phyloP scores from a whole-genome alignment of 2,888 invertebrate genomes.

The Synanthedon tipuliformis region DNA sequence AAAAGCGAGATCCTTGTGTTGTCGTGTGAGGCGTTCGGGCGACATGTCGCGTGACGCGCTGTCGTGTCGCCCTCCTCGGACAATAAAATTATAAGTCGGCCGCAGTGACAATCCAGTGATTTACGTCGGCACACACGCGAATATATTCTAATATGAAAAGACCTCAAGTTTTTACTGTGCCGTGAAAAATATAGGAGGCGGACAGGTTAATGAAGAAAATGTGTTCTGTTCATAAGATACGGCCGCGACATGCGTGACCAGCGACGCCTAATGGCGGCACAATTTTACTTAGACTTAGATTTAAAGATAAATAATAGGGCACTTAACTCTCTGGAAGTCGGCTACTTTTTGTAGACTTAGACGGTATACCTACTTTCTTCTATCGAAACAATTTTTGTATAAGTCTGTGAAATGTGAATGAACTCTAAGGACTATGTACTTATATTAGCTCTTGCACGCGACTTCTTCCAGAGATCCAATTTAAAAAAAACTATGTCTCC shows the following conservation, averaged over 20 bases:
- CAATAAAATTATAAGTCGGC: constrained; percentile 69
- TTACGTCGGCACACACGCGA: constrained; percentile 66
- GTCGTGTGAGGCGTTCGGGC: constrained; percentile 36
- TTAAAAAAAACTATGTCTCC: too few species aligned
- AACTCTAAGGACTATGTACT: too few species aligned
- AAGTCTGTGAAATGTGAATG: too few species aligned
- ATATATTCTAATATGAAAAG: constrained; percentile 61
- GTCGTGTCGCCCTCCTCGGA: constrained; percentile 63
- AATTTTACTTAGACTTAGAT: constrained; percentile 10
- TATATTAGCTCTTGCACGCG: too few species aligned
- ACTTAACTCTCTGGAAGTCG: constrained; percentile 2
- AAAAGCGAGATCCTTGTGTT: constrained; percentile 48
- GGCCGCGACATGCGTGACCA: constrained; percentile 43
- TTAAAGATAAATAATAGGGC: constrained; percentile 14
- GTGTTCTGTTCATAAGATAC: constrained; percentile 45
- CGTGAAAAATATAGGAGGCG: constrained; percentile 47
- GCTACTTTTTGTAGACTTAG: background rate
- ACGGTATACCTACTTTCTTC: too few species aligned
- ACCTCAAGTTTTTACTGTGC: constrained; percentile 47
- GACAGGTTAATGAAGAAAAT: constrained; percentile 64
- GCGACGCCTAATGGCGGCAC: constrained; percentile 2
- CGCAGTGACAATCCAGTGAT: constrained; percentile 70
- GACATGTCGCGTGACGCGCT: constrained; percentile 50
- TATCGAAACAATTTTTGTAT: too few species aligned
- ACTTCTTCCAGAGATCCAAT: too few species aligned